Evolutionary conservation across 2,797 vertebrate genomes (phyloP).

Genomic region (Sebastes minor): DNA sequence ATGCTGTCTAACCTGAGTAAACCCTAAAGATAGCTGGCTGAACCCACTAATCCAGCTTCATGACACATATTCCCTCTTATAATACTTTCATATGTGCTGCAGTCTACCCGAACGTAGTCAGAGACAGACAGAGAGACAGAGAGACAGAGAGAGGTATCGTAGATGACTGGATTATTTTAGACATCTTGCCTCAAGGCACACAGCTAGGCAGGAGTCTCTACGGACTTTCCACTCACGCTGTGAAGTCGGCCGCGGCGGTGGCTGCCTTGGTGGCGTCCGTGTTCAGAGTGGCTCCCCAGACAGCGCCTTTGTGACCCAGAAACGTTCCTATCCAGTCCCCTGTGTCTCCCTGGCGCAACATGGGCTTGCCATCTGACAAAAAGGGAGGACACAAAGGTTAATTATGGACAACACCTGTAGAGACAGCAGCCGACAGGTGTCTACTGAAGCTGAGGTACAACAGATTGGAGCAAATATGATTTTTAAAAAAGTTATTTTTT

Average conservation of each 20-base stretch:
- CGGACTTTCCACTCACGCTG: constrained; percentile 88
- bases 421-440: background rate
- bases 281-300: constrained; percentile 98
- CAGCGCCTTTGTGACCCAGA: constrained; percentile 97
- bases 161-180: background rate
- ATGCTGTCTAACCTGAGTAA: background rate
- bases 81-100: background rate
- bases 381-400: background rate
- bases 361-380: constrained; percentile 93
- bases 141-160: too few relatives aligned
- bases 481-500: too few relatives aligned
- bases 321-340: constrained; percentile 99
- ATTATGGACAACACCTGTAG: background rate
- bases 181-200: background rate
- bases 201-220: background rate
- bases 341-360: constrained; percentile 98
- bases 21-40: too few relatives aligned
- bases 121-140: too few relatives aligned
- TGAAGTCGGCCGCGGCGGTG: constrained; percentile 96
- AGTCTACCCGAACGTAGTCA: background rate
- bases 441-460: too few relatives aligned
- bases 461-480: too few relatives aligned
- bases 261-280: constrained; percentile 96
- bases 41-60: background rate
- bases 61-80: background rate